These are phyloP conservation scores for Orchestes rusci DNA, from an alignment of 2,888 invertebrate species.

Conservation along the genomic window DNA sequence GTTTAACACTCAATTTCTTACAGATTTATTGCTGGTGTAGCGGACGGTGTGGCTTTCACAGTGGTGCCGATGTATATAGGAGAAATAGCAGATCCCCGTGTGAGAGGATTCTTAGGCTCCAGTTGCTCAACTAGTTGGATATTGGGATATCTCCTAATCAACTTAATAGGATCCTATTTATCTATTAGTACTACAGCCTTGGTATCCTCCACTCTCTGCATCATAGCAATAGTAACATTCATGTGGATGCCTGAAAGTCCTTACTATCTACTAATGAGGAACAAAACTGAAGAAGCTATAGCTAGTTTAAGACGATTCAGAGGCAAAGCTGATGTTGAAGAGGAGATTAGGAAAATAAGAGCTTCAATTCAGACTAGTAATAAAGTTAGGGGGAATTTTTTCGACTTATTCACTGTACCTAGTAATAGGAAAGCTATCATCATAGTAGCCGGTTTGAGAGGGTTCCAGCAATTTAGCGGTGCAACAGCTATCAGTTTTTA, in stretches of 20 bases:
- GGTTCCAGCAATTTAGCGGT: slow-evolving; percentile 49
- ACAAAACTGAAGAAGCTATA: slow-evolving; percentile 44
- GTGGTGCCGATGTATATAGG: slow-evolving; percentile 55
- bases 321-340: slow-evolving; percentile 24
- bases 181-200: slow-evolving; percentile 47
- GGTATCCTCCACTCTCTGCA: slow-evolving; percentile 44
- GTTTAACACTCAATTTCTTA: too few relatives aligned
- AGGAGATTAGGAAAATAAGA: slow-evolving; percentile 29
- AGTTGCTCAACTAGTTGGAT: slow-evolving; percentile 51
- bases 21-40: slow-evolving; percentile 50
- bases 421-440: slow-evolving; percentile 31
- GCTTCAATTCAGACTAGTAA: slow-evolving; percentile 25
- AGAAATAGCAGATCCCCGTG: slow-evolving; percentile 52
- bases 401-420: slow-evolving; percentile 29
- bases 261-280: slow-evolving; percentile 44
- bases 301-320: slow-evolving; percentile 46
- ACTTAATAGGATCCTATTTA: slow-evolving; percentile 47
- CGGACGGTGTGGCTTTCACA: slow-evolving; percentile 43
- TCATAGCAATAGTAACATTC: slow-evolving; percentile 45
- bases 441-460: slow-evolving; percentile 30
- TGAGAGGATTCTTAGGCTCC: slow-evolving; percentile 56
- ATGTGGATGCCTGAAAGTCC: slow-evolving; percentile 55
- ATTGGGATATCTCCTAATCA: slow-evolving; percentile 54
- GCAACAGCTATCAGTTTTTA: slow-evolving; percentile 57
- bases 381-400: slow-evolving; percentile 26